Base-by-base conservation (phyloP, 2,797 vertebrate genomes). In the Dendrocincla fuliginosa region DNA sequence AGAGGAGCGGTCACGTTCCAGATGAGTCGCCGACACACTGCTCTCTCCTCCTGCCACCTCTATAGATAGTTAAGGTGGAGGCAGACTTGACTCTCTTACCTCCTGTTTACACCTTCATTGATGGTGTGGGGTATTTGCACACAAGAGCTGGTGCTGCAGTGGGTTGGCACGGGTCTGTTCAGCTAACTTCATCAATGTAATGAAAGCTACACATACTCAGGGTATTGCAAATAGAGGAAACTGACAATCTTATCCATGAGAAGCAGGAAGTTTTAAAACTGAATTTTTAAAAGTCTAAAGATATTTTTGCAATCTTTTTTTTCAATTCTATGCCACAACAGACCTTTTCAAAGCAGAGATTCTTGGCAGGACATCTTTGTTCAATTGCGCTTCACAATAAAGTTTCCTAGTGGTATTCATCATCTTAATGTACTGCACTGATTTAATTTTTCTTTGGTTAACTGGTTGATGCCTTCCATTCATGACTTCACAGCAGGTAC, bases 261-360 rank as follows among this genome's bases (percentile, higher is more conserved):
- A 95, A 61, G 11, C 4, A 17, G 19, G 20, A 82, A 68, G 17
- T 42, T 91, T 91, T 84, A 91, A 91, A 86, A 61, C 79, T 74
- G 32, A 77, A 87, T 41, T 91, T 96, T 93, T 84, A 84, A 94
- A 92, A 55, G 2, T 81, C 86, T 95, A 42, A 78, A 76, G 23
- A 70, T 46, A 41, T 78, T 84, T 33, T 46, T 25, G 71, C 30
- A 64, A n/a, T n/a, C 7, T 59, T 42, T 59, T 42, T 93, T 93
- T 88, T 39, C 47, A 93, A 37, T 52, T 59, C 47, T 74, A 25
- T 4, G 22, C 12, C 27, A 32, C n/a, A 73, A 30, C 28, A 85
- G 82, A 87, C 23, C 4, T 68, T 94, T 91, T 94, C 46, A 91
- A 90, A 80, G 47, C 9, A 64, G 30, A 85, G 20, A 27, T 89